Conservation (phyloP, 2,888 invertebrate genomes). For the Plutella xylostella region DNA sequence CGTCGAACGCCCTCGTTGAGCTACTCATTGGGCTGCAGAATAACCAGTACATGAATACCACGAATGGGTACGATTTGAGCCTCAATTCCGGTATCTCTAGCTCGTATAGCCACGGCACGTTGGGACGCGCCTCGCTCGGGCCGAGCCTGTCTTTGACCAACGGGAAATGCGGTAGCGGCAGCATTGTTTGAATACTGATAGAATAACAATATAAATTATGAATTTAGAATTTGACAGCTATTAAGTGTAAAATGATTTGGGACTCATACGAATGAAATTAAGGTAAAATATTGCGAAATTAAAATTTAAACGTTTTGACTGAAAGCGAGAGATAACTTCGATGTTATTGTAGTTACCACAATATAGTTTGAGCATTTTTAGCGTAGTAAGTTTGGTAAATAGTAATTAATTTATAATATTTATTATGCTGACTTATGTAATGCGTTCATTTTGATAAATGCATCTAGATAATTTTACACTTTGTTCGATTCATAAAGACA, state of each 20-base stretch:
- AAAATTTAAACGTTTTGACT: too few relatives aligned
- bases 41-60: conserved; percentile 50
- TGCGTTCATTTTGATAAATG: not conserved
- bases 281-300: too few relatives aligned
- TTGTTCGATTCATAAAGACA: too few relatives aligned
- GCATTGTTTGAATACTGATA: conserved; percentile 44
- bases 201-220: not conserved
- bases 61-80: conserved; percentile 35
- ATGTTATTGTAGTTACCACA: conserved; percentile 5
- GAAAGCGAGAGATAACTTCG: conserved; percentile 1
- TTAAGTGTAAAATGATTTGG: not conserved
- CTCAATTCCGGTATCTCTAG: conserved; percentile 24
- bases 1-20: conserved; percentile 57
- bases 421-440: not conserved
- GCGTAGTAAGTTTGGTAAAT: not conserved
- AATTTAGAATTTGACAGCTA: not conserved
- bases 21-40: conserved; percentile 56
- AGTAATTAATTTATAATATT: not conserved
- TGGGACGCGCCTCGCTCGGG: conserved; percentile 36
- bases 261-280: not conserved
- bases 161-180: conserved; percentile 44
- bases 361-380: not conserved
- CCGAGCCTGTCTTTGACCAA: conserved; percentile 53
- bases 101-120: conserved; percentile 35
- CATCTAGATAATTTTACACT: too few relatives aligned